These are phyloP conservation scores for Drosophila pallidifrons DNA, from an alignment of 1,140 invertebrate genomes.

Conservation along the genomic window DNA sequence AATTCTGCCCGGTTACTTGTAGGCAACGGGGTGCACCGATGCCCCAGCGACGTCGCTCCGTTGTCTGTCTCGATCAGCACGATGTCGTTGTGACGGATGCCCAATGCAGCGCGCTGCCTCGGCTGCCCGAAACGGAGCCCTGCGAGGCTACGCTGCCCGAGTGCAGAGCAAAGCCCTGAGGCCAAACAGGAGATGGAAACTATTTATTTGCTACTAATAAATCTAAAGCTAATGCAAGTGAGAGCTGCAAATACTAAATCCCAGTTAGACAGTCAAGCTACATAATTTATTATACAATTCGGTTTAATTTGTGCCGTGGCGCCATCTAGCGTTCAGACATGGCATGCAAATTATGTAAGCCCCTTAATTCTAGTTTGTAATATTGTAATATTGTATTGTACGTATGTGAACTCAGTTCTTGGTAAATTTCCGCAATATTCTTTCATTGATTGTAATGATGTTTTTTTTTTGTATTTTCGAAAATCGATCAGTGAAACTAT, in stretches of 20 bases:
- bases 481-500: too few relatives aligned
- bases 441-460: too few relatives aligned
- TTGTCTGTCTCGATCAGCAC: conserved; percentile 90
- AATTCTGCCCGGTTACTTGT: conserved; percentile 92
- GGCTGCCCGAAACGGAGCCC: conserved; percentile 88
- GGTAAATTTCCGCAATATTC: too few relatives aligned
- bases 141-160: conserved; percentile 87
- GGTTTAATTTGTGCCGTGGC: neutral
- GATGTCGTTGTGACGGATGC: conserved; percentile 89
- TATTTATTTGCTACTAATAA: conserved; percentile 51
- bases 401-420: too few relatives aligned
- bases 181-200: conserved; percentile 37
- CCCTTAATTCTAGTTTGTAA: neutral
- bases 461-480: too few relatives aligned
- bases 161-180: conserved; percentile 83
- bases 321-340: neutral
- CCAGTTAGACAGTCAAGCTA: conserved; percentile 3
- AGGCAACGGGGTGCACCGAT: conserved; percentile 79
- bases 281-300: conserved; percentile 32
- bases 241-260: conserved; percentile 28
- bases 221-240: conserved; percentile 38
- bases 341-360: too few relatives aligned
- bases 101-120: conserved; percentile 87
- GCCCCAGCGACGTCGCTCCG: conserved; percentile 88
- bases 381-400: too few relatives aligned